phyloP scores from a whole-genome alignment of 2,888 invertebrate species.

The Erebia aethiops region DNA sequence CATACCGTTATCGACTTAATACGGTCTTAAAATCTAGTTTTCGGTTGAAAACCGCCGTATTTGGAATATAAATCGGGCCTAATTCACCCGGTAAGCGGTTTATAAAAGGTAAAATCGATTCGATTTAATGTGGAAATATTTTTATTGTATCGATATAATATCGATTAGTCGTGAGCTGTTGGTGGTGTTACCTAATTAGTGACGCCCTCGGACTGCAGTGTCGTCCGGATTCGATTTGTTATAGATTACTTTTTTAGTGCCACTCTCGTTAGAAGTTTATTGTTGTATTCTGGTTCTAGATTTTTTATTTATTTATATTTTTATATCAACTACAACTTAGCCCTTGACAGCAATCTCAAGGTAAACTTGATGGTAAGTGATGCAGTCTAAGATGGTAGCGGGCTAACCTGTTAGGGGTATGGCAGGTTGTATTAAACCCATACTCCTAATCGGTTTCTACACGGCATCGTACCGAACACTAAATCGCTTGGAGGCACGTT shows the following conservation, averaged over 20 bases:
- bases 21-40: constrained; percentile 42
- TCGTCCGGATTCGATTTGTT: constrained; percentile 14
- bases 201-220: constrained; percentile 5
- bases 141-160: constrained; percentile 36
- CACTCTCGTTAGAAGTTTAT: not conserved
- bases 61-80: constrained; percentile 45
- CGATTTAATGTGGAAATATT: constrained; percentile 38
- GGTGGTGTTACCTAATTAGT: constrained; percentile 26
- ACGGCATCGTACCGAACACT: no score
- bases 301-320: no score
- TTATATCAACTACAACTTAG: no score
- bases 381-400: no score
- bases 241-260: constrained; percentile 15
- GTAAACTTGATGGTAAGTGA: no score
- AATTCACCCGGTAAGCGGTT: constrained; percentile 41
- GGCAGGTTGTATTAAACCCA: no score
- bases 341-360: no score
- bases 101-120: constrained; percentile 39
- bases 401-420: no score
- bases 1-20: constrained; percentile 40
- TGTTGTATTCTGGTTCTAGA: not conserved
- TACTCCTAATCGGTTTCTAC: no score
- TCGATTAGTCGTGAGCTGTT: constrained; percentile 33
- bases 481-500: no score
- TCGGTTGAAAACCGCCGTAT: constrained; percentile 36